These are phyloP conservation scores for Resseliella maxima DNA, from an alignment of 2,888 invertebrate species.

Conservation along the genomic window DNA sequence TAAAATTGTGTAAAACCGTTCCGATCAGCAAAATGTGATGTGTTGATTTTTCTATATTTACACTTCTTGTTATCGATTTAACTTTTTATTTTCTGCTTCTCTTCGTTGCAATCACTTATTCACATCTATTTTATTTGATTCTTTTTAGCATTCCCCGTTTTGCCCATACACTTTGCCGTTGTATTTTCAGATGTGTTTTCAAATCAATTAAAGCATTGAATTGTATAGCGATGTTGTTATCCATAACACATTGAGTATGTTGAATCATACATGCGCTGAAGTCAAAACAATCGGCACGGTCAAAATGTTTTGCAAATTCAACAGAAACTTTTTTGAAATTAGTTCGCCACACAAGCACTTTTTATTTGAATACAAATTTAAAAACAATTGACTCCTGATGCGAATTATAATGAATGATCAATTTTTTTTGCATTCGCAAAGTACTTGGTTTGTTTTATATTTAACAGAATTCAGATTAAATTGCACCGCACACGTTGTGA, in stretches of 20 bases:
- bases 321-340: background rate
- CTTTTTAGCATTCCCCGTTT: too few species aligned
- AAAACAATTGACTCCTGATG: background rate
- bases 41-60: conserved; percentile 18
- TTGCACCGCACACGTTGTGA: background rate
- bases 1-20: background rate
- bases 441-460: background rate
- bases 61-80: background rate
- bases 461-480: background rate
- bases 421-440: background rate
- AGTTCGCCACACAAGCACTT: background rate
- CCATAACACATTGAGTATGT: background rate
- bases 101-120: background rate
- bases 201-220: background rate
- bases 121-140: background rate
- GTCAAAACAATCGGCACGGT: background rate
- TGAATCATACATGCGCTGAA: background rate
- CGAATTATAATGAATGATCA: background rate
- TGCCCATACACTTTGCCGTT: too few species aligned
- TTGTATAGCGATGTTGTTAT: background rate
- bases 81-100: too few species aligned
- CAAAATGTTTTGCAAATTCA: background rate
- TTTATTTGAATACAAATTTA: background rate
- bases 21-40: background rate
- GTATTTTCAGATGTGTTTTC: background rate